Percentiles rank a stretch among this genome's conserved stretches.
Conservation (phyloP, 2,113 vertebrate species). For the Thunnus maccoyii region DNA sequence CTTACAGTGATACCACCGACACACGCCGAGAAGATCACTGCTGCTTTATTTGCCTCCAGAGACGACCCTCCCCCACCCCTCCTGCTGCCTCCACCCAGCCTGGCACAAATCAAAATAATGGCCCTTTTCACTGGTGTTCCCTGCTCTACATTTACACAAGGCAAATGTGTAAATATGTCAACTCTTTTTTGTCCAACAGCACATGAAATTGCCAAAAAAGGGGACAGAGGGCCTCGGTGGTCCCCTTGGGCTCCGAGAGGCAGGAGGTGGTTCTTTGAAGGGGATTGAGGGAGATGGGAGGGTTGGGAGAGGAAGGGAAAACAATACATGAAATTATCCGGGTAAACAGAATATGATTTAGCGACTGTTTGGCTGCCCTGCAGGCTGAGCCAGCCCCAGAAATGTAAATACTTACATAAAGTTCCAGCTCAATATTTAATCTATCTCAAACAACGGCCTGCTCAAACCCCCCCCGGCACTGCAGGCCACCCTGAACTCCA, state of each 20-base stretch:
- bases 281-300: constrained; percentile 10
- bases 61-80: background rate
- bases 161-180: constrained; percentile 71
- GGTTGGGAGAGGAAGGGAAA: constrained; percentile 11
- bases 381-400: constrained; percentile 37
- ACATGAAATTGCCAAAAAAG: constrained; percentile 65
- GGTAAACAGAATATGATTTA: constrained; percentile 68
- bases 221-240: background rate
- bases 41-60: constrained; percentile 56
- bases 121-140: constrained; percentile 52
- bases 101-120: constrained; percentile 77
- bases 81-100: constrained; percentile 20
- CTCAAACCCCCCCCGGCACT: constrained; percentile 14
- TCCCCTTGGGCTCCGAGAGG: constrained; percentile 30
- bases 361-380: constrained; percentile 45
- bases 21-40: constrained; percentile 37
- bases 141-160: constrained; percentile 68
- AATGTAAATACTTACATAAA: constrained; percentile 73
- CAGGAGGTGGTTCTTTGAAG: constrained; percentile 32
- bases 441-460: constrained; percentile 54
- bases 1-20: constrained; percentile 33
- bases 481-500: constrained; percentile 12
- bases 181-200: constrained; percentile 56
- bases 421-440: constrained; percentile 69
- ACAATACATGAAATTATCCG: constrained; percentile 54